Percentiles rank a stretch among this genome's conserved stretches.
phyloP scores from a whole-genome alignment of 2,113 vertebrate species.

The Strix uralensis region DNA sequence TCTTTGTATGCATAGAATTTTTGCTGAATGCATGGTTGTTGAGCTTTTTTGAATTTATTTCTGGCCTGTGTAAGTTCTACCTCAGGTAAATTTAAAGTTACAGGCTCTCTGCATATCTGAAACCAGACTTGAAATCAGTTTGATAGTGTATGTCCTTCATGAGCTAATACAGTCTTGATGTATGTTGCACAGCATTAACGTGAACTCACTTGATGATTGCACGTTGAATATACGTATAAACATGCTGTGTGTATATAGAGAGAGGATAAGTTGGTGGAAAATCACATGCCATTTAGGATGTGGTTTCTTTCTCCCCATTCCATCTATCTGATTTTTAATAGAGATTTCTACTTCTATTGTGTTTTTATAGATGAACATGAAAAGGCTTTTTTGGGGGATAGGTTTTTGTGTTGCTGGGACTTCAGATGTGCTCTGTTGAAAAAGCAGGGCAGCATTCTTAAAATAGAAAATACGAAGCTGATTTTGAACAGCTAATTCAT shows the following conservation, averaged over 20 bases:
- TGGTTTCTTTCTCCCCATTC: not conserved
- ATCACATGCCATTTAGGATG: rapidly evolving
- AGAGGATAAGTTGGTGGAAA: not conserved
- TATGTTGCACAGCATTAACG: not conserved
- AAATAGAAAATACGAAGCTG: not conserved
- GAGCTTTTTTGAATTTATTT: not conserved
- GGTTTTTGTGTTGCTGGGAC: not conserved
- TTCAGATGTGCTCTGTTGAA: not conserved
- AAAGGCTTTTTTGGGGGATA: rapidly evolving
- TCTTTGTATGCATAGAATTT: rapidly evolving
- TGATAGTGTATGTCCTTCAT: not conserved
- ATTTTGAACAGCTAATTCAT: not conserved
- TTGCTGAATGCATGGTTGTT: not conserved
- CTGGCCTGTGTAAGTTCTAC: not conserved
- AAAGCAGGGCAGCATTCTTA: not conserved
- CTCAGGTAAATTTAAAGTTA: not conserved
- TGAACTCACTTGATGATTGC: not conserved
- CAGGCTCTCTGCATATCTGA: not conserved
- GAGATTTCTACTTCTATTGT: not conserved
- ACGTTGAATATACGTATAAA: rapidly evolving
- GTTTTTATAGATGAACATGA: not conserved
- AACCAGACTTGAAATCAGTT: not conserved
- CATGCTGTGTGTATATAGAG: rapidly evolving
- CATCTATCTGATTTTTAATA: not conserved
- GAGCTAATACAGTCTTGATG: not conserved